phyloP scores from a whole-genome alignment of 2,113 vertebrate species.

The Spea multiplicata region DNA sequence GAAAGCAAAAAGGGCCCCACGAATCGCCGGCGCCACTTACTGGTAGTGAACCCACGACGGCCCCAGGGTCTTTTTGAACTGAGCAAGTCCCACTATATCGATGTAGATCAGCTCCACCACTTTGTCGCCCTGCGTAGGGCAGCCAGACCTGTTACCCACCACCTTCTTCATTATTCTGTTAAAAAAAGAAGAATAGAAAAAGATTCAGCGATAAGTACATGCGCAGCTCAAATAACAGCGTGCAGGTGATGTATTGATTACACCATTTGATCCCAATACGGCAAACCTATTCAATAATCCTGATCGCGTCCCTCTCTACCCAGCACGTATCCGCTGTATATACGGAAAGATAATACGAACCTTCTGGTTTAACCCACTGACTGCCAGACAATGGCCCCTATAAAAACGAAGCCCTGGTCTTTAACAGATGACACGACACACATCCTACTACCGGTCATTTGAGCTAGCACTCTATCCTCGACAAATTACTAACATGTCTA shows the following conservation, averaged over 20 bases:
- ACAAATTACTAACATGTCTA: no score
- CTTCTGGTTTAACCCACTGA: no score
- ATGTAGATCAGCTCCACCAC: conserved; percentile 98
- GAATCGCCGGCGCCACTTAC: conserved; percentile 69
- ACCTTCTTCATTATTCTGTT: conserved; percentile 96
- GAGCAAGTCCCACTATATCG: conserved; percentile 94
- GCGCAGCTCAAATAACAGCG: not conserved
- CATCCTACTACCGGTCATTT: no score
- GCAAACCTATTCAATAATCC: no score
- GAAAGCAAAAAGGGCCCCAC: no score
- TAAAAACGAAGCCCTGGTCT: no score
- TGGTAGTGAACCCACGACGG: conserved; percentile 99
- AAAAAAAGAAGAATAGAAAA: not conserved
- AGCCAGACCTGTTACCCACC: conserved; percentile 96
- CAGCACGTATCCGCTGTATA: no score
- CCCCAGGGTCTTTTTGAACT: conserved; percentile 97
- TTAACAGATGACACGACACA: no score
- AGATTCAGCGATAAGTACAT: not conserved
- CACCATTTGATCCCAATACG: not conserved
- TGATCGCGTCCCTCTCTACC: no score
- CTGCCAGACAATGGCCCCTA: no score
- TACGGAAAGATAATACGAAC: no score
- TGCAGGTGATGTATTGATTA: not conserved
- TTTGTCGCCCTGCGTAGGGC: conserved; percentile 92
- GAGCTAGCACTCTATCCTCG: no score